Percentiles rank a stretch among this genome's conserved stretches.
Conservation (phyloP, 2,113 vertebrate species). For the Probosciger aterrimus region DNA sequence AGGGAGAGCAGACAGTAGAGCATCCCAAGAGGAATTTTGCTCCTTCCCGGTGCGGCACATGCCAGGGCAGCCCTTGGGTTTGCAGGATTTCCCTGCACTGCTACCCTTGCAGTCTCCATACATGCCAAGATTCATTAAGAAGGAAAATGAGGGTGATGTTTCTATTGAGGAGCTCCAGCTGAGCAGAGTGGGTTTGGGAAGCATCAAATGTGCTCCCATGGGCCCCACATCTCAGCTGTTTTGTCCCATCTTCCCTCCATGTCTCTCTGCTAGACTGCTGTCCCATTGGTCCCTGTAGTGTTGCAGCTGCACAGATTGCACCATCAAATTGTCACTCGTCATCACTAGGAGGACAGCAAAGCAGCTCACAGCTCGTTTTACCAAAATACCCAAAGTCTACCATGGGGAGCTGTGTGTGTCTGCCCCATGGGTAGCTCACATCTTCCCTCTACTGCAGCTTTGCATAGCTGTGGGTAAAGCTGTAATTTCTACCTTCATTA, state of each 20-base stretch:
- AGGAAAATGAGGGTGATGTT: background rate
- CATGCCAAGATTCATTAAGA: background rate
- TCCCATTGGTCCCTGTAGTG: accelerated
- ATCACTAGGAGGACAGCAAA: background rate
- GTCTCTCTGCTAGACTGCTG: background rate
- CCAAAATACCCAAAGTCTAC: background rate
- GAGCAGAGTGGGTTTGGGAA: background rate
- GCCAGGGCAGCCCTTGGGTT: background rate
- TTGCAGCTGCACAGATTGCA: background rate
- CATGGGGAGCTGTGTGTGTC: background rate
- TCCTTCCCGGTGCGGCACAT: accelerated
- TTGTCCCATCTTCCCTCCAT: background rate
- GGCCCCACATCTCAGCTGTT: background rate
- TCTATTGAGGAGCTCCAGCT: background rate
- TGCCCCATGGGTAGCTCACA: accelerated
- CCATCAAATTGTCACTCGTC: background rate
- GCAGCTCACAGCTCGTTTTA: background rate
- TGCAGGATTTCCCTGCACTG: background rate
- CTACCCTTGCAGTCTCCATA: accelerated
- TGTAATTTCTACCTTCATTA: background rate
- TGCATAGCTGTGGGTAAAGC: background rate
- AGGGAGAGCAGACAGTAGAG: background rate
- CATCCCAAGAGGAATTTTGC: background rate
- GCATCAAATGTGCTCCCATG: accelerated
- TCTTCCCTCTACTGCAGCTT: background rate